Evolutionary conservation across 1,140 invertebrate species (phyloP).

Genomic region (Brachionus rubens): DNA sequence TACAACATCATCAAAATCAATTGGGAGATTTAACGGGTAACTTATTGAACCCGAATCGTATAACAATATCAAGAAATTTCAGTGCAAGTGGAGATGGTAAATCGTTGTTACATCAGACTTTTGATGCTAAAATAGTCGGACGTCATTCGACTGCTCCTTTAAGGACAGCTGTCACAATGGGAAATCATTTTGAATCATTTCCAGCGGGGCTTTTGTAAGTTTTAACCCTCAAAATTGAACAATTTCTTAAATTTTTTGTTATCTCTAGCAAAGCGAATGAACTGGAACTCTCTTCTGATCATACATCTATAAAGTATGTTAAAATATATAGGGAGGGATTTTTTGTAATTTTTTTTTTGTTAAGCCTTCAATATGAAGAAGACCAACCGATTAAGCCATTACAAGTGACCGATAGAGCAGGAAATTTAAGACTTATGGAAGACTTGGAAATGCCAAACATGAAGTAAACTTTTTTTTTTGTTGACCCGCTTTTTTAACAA

Average conservation of each 20-base stretch:
- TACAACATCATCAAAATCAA: constrained; percentile 25
- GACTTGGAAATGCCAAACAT: neutral
- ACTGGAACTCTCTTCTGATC: constrained; percentile 4
- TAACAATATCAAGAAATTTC: constrained; percentile 35
- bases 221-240: neutral
- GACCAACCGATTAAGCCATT: constrained; percentile 33
- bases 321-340: no score
- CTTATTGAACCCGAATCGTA: neutral
- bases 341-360: neutral
- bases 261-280: neutral
- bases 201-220: constrained; percentile 14
- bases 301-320: constrained; percentile 33
- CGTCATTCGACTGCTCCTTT: constrained; percentile 9
- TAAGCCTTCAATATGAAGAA: constrained; percentile 30
- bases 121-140: constrained; percentile 16
- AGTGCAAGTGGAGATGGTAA: constrained; percentile 26
- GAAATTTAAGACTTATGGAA: constrained; percentile 11
- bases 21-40: neutral
- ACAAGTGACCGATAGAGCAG: constrained; percentile 9
- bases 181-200: neutral
- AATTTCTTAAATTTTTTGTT: neutral
- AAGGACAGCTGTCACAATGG: neutral
- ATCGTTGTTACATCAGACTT: constrained; percentile 23
- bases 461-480: neutral
- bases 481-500: no score